Conservation (phyloP, 1,140 invertebrate species). For the Nebria ingens region DNA sequence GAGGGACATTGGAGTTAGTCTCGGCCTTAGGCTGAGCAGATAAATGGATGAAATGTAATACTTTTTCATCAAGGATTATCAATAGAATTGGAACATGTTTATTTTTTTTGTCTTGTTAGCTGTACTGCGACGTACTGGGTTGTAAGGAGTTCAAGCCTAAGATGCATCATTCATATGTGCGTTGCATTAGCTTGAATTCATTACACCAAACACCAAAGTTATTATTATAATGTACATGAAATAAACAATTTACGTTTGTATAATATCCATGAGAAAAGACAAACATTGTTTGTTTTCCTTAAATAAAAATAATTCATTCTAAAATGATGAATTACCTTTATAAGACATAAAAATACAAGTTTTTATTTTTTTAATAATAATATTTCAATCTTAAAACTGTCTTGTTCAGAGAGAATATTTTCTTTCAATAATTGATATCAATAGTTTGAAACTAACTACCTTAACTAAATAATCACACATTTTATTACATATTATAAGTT, state of each 20-base stretch:
- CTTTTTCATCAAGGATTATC: neutral
- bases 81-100: neutral
- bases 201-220: neutral
- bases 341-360: conserved; percentile 6
- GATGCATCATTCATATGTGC: neutral
- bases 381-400: neutral
- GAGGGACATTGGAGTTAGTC: neutral
- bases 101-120: neutral
- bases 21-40: neutral
- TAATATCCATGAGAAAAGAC: neutral
- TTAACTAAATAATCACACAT: conserved; percentile 28
- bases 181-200: neutral
- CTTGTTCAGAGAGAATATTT: neutral
- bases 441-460: conserved; percentile 17
- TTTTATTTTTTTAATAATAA: conserved; percentile 1
- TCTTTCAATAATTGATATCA: conserved; percentile 1
- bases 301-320: conserved; percentile 4
- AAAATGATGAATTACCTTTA: conserved; percentile 8
- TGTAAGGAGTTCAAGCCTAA: neutral
- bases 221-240: neutral
- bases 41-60: neutral
- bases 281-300: neutral
- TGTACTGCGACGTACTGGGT: neutral
- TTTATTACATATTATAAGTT: conserved; percentile 20
- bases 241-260: neutral